Evolutionary conservation across 2,113 vertebrate genomes (phyloP), one percentile per base, ranked within the genome.

Genomic region (Xiphophorus hellerii): DNA sequence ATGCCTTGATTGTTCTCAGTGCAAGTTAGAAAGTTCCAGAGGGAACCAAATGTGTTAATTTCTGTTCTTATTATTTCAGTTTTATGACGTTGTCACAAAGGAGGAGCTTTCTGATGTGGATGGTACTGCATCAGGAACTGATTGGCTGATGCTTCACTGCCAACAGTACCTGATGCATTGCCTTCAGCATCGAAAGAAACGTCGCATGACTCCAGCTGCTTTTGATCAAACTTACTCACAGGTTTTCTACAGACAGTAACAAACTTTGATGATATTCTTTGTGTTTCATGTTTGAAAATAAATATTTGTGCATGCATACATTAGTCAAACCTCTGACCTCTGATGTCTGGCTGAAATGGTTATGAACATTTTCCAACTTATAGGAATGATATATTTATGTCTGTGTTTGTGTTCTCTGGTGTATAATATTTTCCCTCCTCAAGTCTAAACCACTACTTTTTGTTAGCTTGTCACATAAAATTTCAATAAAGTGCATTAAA

Each of bases 51-150:
- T 66, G 9, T 37, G 35, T 65, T 65, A 4, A 35, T 33, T 17
- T 61, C 31, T 58, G 27, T 15, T 27, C 30, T 35, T 58, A 17
- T 35, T 37, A 31, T 71, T 28, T 31, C 33, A 66, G 58, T 66
- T 77, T 74, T 70, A 25, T 67, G 69, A 75, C 35, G 69, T 31
- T 30, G 66, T 79, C 66, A 68, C 54, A 79, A 83, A 84, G 84
- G 70, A 85, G 77, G 93, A 93, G 69, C 93, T 83, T 95, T 97
- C 95, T 96, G 97, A 97, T 98, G 97, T 96, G 91, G 96, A 94
- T 95, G 96, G 96, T 98, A 98, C 97, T 98, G 97, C 97, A 98
- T 98, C 96, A 98, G 97, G 97, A 98, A 98, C 97, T 98, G 97
- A 98, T 96, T 97, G 97, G 97, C 96, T 95, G 93, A 96, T 93